Evolutionary conservation across 2,888 invertebrate species (phyloP), one percentile per base, ranked within the genome.

Genomic region (Drosophila greeni): DNA sequence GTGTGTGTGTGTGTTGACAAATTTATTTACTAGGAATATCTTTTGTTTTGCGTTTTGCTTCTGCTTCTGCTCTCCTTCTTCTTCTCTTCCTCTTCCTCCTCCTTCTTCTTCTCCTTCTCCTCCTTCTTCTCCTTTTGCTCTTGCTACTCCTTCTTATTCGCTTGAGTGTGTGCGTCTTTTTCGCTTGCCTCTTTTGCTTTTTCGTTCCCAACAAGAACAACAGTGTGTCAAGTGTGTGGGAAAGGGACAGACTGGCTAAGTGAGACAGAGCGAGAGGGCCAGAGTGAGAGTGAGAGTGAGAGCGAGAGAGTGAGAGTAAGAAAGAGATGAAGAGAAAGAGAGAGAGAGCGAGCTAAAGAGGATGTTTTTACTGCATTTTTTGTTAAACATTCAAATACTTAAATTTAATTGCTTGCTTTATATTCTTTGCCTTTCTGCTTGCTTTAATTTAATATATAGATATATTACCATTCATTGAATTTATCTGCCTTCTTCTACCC

Each of bases 321-420:
- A 54, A 6, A 37, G 49, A 39, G 45, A 36, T n/a, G n/a, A n/a
- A n/a, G n/a, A n/a, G n/a, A n/a, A 47, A 34, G 34, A 31, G 37
- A 37, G 59, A 66, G 43, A 51, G 16, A 29, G 53, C 40, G 64
- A 66, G 61, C 75, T 76, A 69, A 58, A 68, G 62, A 68, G 74
- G 62, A 65, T 78, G 67, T 66, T 69, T 65, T 73, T 40, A 51
- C 66, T 57, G 58, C 47, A 59, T 58, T 55, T 55, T 71, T 71
- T 67, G 67, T 75, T 78, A 76, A 83, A 83, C 82, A 79, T 79
- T 76, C 76, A 79, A 76, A 79, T 84, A 76, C 84, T 82, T 81
- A 82, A 82, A 79, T 79, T 73, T 84, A 80, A 67, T 84, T 82
- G 75, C 84, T 84, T 78, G 70, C 76, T 62, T 73, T 66, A 79